Evolutionary conservation across 2,113 vertebrate genomes (phyloP).

Genomic region (Sapajus apella): DNA sequence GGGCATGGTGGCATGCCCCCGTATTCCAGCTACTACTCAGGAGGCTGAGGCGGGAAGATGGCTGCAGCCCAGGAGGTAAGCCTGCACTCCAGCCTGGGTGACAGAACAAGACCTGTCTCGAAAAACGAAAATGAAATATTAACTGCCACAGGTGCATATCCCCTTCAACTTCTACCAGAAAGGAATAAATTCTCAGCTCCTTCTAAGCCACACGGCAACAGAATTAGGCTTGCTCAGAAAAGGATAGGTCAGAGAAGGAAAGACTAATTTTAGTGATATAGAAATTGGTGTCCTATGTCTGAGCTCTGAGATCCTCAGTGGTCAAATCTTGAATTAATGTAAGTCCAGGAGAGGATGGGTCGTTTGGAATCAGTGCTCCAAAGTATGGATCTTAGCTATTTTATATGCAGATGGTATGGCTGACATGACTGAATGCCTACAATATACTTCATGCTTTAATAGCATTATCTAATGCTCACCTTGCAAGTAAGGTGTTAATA

Average conservation of each 20-base stretch:
- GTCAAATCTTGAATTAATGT: neutral
- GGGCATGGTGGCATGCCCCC: too few relatives aligned
- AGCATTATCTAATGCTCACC: neutral
- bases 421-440: neutral
- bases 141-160: neutral
- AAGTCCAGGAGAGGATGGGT: neutral
- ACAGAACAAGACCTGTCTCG: too few relatives aligned
- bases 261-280: neutral
- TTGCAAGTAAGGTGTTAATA: neutral
- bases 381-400: neutral
- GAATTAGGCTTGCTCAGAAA: neutral
- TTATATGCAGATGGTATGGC: neutral
- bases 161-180: neutral
- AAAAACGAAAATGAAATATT: too few relatives aligned
- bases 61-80: too few relatives aligned
- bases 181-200: neutral
- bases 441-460: neutral
- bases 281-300: neutral
- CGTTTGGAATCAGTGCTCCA: neutral
- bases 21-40: too few relatives aligned
- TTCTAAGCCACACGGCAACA: neutral
- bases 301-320: neutral
- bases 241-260: neutral
- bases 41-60: too few relatives aligned
- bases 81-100: too few relatives aligned